Percentiles rank a stretch among this genome's conserved stretches.
Conservation (phyloP, 2,888 invertebrate genomes). For the Osedax fenrisi region DNA sequence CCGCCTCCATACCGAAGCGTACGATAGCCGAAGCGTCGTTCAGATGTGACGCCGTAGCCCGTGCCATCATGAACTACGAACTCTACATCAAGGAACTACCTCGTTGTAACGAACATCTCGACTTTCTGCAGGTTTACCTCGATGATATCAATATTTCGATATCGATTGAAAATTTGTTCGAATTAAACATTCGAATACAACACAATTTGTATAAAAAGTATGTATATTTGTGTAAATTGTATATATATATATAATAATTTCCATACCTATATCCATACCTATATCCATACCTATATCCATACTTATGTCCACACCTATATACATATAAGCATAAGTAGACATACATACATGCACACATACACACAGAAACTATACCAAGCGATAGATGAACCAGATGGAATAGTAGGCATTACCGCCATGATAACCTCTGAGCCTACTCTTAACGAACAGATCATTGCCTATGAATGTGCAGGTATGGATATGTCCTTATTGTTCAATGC, state of each 20-base stretch:
- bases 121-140: conserved; percentile 49
- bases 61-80: conserved; percentile 52
- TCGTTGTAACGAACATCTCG: conserved; percentile 40
- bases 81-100: conserved; percentile 42
- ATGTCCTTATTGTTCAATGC: not conserved
- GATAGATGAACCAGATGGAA: conserved; percentile 78
- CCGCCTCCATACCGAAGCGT: conserved; percentile 47
- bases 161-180: too few species aligned
- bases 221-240: too few species aligned
- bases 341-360: too few species aligned
- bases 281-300: too few species aligned
- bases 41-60: conserved; percentile 51
- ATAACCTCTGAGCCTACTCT: conserved; percentile 66
- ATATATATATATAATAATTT: too few species aligned
- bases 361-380: conserved; percentile 68
- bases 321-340: too few species aligned
- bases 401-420: conserved; percentile 65
- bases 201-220: too few species aligned
- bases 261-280: too few species aligned
- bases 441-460: conserved; percentile 69
- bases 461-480: conserved; percentile 67
- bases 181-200: too few species aligned
- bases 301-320: too few species aligned
- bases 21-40: conserved; percentile 50
- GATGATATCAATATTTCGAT: not conserved